phyloP scores from a whole-genome alignment of 35 echinoderm and acorn worm genomes.

The Heliocidaris erythrogramma region DNA sequence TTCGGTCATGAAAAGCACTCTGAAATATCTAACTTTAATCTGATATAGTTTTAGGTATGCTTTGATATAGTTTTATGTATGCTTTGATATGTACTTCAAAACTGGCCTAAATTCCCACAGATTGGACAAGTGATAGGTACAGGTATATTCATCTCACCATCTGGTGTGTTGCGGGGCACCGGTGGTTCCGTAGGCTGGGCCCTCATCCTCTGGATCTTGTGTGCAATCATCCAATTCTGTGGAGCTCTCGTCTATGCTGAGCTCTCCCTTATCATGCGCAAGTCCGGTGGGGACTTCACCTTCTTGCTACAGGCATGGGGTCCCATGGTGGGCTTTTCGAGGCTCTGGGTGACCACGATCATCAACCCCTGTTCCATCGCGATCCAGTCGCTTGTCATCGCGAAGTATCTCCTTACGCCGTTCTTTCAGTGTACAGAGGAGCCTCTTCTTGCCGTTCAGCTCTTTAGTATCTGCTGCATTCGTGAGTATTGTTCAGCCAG shows the following conservation, averaged over 20 bases:
- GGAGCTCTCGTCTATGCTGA: conserved; percentile 78
- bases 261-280: conserved; percentile 69
- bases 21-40: neutral
- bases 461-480: conserved; percentile 50
- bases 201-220: conserved; percentile 66
- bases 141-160: conserved; percentile 81
- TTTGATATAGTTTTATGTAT: neutral
- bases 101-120: neutral
- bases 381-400: conserved; percentile 58
- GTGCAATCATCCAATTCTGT: conserved; percentile 64
- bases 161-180: conserved; percentile 53
- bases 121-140: conserved; percentile 82
- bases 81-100: neutral
- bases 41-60: neutral
- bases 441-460: conserved; percentile 28
- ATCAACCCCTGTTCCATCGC: conserved; percentile 56
- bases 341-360: conserved; percentile 70
- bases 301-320: conserved; percentile 73
- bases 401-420: conserved; percentile 64
- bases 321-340: conserved; percentile 55
- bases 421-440: conserved; percentile 57
- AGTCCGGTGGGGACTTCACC: conserved; percentile 82
- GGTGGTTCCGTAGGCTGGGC: conserved; percentile 77
- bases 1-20: neutral
- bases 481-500: conserved; percentile 24